Evolutionary conservation across 2,888 invertebrate species (phyloP).

Genomic region (Nephrotoma flavescens): DNA sequence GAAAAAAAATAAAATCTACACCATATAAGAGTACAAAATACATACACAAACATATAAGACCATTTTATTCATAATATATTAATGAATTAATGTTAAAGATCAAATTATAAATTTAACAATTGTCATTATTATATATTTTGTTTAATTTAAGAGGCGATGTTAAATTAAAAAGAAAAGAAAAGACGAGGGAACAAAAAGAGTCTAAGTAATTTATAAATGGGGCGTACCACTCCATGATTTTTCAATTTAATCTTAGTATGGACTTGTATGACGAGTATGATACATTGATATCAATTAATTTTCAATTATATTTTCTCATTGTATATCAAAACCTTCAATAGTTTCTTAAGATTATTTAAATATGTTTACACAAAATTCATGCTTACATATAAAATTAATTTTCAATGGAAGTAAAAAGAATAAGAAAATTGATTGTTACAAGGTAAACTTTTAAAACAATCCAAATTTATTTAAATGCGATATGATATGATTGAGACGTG

Average conservation of each 20-base stretch:
- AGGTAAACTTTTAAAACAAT: too few species aligned
- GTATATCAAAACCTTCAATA: too few species aligned
- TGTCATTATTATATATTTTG: constrained; percentile 32
- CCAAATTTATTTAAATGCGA: too few species aligned
- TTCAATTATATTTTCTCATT: neutral
- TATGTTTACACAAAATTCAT: too few species aligned
- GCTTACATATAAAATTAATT: too few species aligned
- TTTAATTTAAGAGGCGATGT: constrained; percentile 23
- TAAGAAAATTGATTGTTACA: too few species aligned
- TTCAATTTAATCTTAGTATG: neutral
- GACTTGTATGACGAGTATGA: neutral
- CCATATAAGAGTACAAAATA: too few species aligned
- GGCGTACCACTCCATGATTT: neutral
- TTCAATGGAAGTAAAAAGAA: too few species aligned
- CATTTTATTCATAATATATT: neutral
- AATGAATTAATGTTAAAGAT: neutral
- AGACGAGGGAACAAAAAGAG: neutral
- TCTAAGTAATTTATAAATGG: neutral
- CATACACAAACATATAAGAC: too few species aligned
- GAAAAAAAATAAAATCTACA: neutral
- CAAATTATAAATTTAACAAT: constrained; percentile 19
- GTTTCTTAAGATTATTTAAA: too few species aligned
- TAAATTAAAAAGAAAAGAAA: neutral
- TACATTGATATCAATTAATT: neutral
- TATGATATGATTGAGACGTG: too few species aligned